Base-by-base conservation (phyloP, 2,113 vertebrate genomes). In the Ranitomeya variabilis region DNA sequence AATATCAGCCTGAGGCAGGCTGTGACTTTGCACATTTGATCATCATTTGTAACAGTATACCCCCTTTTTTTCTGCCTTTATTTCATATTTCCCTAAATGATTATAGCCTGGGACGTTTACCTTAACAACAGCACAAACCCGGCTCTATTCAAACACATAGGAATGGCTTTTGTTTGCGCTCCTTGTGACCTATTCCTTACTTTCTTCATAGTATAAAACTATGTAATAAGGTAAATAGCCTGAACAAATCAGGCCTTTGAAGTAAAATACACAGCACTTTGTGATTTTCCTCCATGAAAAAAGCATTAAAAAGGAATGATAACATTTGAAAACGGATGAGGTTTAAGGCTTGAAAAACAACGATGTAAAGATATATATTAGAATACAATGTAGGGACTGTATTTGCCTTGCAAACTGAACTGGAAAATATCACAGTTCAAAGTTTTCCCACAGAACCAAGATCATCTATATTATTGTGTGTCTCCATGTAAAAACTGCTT, bases 61-160 rank as follows among this genome's bases (percentile, higher is more conserved):
- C 15, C 67, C 74, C 26, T 7, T 14, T 7, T 11, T 54, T 14
- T 7, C 11, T 54, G 51, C 83, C 88, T 11, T 90, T 90, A 76
- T 90, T 92, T n/a, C 13, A 0, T 81, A 62, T 71, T 91, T 74
- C 62, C 91, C 91, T 85, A 90, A 90, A 73, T 57, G 10, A 90
- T 64, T 31, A 77, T 89, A 87, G 60, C 85, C 90, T 90, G 87
- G 52, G 26, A 66, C 12, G n/a, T 90, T 91, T 92, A 90, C 89
- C 86, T 81, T 0, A 0, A 92, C 91, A 92, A 87, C 51, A 90
- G 83, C 89, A 69, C 26, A 89, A 89, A 79, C 19, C 87, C 85
- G 55, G 87, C 90, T 91, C 89, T 90, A 90, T 60, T 91, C 80
- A 80, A 92, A 92, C 74, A 90, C 62, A 78, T 86, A 91, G 90